Base-by-base conservation (phyloP, 2,113 vertebrate genomes). In the Nettapus auritus region DNA sequence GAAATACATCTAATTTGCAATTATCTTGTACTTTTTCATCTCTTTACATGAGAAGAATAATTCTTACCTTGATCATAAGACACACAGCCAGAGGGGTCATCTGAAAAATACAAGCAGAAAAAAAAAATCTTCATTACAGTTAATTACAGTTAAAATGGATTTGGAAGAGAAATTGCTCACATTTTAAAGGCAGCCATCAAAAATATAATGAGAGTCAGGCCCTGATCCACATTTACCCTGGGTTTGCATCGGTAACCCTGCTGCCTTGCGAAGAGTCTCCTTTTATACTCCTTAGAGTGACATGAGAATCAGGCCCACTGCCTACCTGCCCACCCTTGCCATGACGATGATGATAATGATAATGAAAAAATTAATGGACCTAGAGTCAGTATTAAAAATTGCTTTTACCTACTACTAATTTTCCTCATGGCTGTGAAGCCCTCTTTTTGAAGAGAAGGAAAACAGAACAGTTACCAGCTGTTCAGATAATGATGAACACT, bases 351-450 rank as follows among this genome's bases (percentile, higher is more conserved):
- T 90, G 76, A 92, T 68, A 84, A 88, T 0, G 2, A 90, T 90
- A 93, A 94, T 95, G 93, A 94, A 95, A 92, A 94, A 95, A 94
- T 87, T 82, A 96, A 96, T 96, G 87, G 70, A 93, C 84, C 91
- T 73, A 74, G 40, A 94, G 70, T 91, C 88, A 90, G 70, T 82
- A 95, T 92, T 93, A 92, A 95, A 95, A 95, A 94, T 73, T 89
- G 44, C 74, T 93, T 92, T 82, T 81, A 89, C 42, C 89, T 91
- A 82, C 84, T 82, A 85, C 71, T 88, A 90, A 87, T 93, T 86
- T 94, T 97, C 81, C 66, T 89, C 78, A 77, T 78, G 50, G 67
- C 81, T 88, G 44, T 95, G 79, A 92, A 93, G 60, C 76, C 48
- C 50, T 82, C 62, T 94, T 88, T 93, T 48, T 79, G 88, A 95